These are phyloP conservation scores for Drosophila phalerata DNA, from an alignment of 2,888 invertebrate genomes.

Conservation along the genomic window DNA sequence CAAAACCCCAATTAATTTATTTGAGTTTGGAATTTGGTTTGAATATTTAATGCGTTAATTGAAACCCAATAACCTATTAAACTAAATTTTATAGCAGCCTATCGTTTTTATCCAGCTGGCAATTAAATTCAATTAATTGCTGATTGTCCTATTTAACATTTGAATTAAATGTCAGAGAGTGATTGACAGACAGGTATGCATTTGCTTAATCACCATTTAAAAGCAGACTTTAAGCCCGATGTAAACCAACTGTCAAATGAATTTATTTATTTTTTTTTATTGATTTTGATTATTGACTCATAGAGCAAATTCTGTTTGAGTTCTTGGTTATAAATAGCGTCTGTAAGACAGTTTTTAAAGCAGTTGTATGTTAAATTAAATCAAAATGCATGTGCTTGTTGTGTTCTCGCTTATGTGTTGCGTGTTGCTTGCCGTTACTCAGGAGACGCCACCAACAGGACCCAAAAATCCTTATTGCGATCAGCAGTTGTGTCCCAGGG, in stretches of 20 bases:
- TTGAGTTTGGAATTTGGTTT: not conserved
- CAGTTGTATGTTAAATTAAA: slow-evolving; percentile 3
- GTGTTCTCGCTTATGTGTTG: slow-evolving; percentile 15
- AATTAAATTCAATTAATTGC: slow-evolving; percentile 17
- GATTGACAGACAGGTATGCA: slow-evolving; percentile 1
- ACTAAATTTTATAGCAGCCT: not conserved
- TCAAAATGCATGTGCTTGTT: slow-evolving; percentile 32
- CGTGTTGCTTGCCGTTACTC: slow-evolving; percentile 11
- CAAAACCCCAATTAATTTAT: not conserved
- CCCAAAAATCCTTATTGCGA: slow-evolving; percentile 56
- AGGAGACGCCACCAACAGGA: slow-evolving; percentile 37
- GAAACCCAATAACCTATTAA: slow-evolving; percentile 8
- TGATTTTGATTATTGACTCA: slow-evolving; percentile 4
- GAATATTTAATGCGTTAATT: slow-evolving; percentile 20
- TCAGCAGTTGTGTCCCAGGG: slow-evolving; percentile 47
- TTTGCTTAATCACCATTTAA: slow-evolving; percentile 24
- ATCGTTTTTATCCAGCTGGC: not conserved
- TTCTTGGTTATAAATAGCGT: slow-evolving; percentile 10
- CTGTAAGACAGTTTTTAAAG: not conserved
- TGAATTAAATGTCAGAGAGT: slow-evolving; percentile 8
- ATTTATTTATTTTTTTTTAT: slow-evolving; percentile 5
- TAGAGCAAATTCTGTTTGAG: not conserved
- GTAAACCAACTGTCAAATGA: slow-evolving; percentile 48
- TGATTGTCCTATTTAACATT: not conserved
- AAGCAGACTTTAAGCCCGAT: slow-evolving; percentile 18